Percentiles rank a stretch among this genome's conserved stretches.
Evolutionary conservation across 2,113 vertebrate genomes (phyloP).

Genomic region (Gobius niger): DNA sequence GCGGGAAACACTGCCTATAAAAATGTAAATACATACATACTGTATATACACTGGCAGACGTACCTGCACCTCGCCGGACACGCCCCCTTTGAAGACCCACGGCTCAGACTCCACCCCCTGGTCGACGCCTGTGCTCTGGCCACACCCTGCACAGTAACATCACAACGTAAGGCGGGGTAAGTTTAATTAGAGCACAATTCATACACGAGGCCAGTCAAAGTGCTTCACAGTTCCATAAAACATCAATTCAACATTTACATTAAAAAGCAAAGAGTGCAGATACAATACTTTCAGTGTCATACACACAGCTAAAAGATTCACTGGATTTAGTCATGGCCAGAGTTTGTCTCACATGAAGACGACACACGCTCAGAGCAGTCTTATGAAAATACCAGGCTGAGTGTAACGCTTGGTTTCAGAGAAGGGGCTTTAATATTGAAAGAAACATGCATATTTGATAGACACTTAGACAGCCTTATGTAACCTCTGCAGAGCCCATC

Average conservation of each 20-base stretch:
- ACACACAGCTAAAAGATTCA: too few relatives aligned
- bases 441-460: conserved; percentile 25
- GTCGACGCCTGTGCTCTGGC: conserved; percentile 70
- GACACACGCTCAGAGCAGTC: conserved; percentile 5
- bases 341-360: neutral
- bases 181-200: too few relatives aligned
- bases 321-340: neutral
- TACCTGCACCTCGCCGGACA: conserved; percentile 88
- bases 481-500: neutral
- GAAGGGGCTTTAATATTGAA: conserved; percentile 11
- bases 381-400: neutral
- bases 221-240: too few relatives aligned
- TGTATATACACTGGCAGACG: neutral
- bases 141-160: conserved; percentile 76
- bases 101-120: conserved; percentile 78
- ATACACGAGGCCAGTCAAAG: too few relatives aligned
- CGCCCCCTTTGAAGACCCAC: conserved; percentile 80
- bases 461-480: neutral
- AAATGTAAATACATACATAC: too few relatives aligned
- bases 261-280: too few relatives aligned
- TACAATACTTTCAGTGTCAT: too few relatives aligned
- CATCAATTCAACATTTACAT: too few relatives aligned
- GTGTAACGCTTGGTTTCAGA: conserved; percentile 6
- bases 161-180: neutral
- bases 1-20: too few relatives aligned